Evolutionary conservation across 2,113 vertebrate species (phyloP).

Genomic region (Micronycteris hirsuta): DNA sequence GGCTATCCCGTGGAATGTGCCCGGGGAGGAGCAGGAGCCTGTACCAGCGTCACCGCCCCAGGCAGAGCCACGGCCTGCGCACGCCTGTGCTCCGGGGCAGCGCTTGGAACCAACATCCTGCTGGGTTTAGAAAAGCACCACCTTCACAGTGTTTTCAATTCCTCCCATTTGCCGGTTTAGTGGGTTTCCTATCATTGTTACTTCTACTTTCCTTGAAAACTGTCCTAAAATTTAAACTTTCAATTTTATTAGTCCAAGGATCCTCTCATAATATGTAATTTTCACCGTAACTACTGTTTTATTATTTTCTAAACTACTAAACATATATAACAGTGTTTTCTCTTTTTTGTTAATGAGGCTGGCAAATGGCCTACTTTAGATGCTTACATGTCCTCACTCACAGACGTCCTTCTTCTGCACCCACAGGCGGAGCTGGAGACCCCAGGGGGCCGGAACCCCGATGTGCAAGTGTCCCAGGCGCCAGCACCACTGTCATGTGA

Average conservation of each 20-base stretch:
- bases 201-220: not conserved
- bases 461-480: fast-evolving
- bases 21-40: fast-evolving
- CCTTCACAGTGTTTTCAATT: not conserved
- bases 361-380: not conserved
- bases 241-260: not conserved
- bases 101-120: fast-evolving
- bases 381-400: too few relatives aligned
- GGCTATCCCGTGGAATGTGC: fast-evolving
- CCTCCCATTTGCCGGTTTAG: not conserved
- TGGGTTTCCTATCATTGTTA: not conserved
- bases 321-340: not conserved
- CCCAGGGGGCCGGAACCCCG: not conserved
- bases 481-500: not conserved
- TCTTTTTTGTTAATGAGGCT: not conserved
- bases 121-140: not conserved
- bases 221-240: not conserved
- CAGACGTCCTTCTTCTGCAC: not conserved
- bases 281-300: not conserved
- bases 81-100: fast-evolving
- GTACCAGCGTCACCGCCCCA: fast-evolving
- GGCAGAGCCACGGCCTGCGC: fast-evolving
- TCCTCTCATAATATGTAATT: not conserved
- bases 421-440: too few relatives aligned
- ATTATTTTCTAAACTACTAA: not conserved